Base-by-base conservation (phyloP, 2,888 invertebrate species). In the Pristionchus japonicus region DNA sequence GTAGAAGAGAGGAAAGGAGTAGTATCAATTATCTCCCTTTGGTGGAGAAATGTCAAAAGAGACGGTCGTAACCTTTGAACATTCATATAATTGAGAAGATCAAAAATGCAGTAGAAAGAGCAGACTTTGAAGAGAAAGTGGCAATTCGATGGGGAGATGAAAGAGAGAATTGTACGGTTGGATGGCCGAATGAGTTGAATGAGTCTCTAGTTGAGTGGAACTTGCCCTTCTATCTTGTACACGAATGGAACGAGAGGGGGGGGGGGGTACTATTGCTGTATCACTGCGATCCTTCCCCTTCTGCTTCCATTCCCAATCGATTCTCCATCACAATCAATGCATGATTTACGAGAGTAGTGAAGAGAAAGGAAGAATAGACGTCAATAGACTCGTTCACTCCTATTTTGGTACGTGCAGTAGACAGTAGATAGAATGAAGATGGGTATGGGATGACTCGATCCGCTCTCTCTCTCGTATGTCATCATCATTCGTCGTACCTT, bases 401-500 rank as follows among this genome's bases (percentile, higher is more conserved):
- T 57, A 57, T 57, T 57, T 57, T 57, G 2, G n/a, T n/a, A 57
- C n/a, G 23, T 57, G 3, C 23, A 23, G 57, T 57, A 57, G n/a
- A n/a, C n/a, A n/a, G n/a, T n/a, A n/a, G n/a, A n/a, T n/a, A n/a
- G n/a, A n/a, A n/a, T n/a, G n/a, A n/a, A n/a, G 23, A n/a, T 57
- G 57, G 23, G 57, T 57, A 57, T 57, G 57, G 57, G n/a, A 57
- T 57, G 57, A 20, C 57, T 57, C 57, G 57, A 57, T 57, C 9
- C 57, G n/a, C 57, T 57, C 20, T 34, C 67, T 67, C 67, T 67
- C 67, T 67, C 34, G 31, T 31, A 67, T 67, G 34, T 67, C 67
- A 67, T 67, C 67, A 67, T 17, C 67, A 67, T 67, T 67, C 67
- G 67, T 67, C 67, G 67, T 34, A 57, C 57, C 57, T 57, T 57